Percentiles rank a stretch among this genome's conserved stretches.
Conservation (phyloP, 2,888 invertebrate genomes). For the Eupithecia subfuscata region DNA sequence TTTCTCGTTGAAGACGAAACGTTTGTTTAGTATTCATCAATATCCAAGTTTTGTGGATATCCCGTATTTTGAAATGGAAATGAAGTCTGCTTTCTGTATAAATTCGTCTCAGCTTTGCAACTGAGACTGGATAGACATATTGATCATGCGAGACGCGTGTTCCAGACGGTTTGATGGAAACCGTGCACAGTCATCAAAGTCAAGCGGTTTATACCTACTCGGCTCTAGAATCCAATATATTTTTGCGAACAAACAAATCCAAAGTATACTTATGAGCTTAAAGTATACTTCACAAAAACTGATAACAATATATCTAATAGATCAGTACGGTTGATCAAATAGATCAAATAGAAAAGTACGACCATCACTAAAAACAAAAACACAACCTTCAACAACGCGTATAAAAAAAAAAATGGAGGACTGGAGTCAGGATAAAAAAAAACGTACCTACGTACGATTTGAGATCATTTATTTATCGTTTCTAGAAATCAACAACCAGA, state of each 20-base stretch:
- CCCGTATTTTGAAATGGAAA: background rate
- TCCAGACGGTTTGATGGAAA: conserved; percentile 11
- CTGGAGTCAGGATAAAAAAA: background rate
- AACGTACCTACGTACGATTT: no score
- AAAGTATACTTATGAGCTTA: no score
- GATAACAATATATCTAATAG: no score
- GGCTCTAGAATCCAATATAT: background rate
- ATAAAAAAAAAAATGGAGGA: no score
- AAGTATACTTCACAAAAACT: no score
- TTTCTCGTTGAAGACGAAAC: background rate
- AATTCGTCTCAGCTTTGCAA: background rate
- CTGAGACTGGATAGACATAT: conserved; percentile 6
- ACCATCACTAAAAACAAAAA: no score
- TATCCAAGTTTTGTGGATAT: background rate
- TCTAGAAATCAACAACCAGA: no score
- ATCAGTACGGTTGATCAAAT: no score
- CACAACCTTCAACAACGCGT: no score
- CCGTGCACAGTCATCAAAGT: background rate
- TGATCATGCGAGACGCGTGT: background rate
- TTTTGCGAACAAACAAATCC: background rate
- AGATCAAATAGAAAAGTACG: no score
- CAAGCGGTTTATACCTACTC: background rate
- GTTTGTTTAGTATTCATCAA: background rate
- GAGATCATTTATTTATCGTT: no score
- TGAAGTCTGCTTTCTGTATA: conserved; percentile 5